Evolutionary conservation across 2,113 vertebrate genomes (phyloP), one percentile per base, ranked within the genome.

Genomic region (Thamnophis sirtalis): DNA sequence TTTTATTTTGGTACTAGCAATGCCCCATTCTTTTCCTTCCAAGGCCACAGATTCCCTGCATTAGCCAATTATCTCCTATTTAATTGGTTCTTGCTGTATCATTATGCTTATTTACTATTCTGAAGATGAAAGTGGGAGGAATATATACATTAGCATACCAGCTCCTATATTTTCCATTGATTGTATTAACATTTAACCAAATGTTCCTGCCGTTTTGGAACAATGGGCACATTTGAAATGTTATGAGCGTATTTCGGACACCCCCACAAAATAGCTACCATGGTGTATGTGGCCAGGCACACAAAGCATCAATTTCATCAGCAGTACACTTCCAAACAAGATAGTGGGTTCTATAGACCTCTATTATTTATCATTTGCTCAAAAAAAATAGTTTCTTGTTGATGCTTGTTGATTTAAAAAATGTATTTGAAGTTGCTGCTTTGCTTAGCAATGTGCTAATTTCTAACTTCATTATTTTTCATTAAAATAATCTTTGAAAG

Each of bases 1-100:
- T 91, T 43, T 93, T 91, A 60, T 91, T 93, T 91, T 24, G 73
- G 68, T 84, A 51, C 49, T 33, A 85, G 48, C 22, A 84, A 17
- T 38, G n/a, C 28, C 51, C 43, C 53, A 51, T 93, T 43, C 73
- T 80, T 90, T 15, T 86, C 38, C 26, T 54, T 85, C 51, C 80
- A 89, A 84, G 43, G n/a, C 50, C 51, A 63, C 49, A 88, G 58
- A 91, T 11, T 91, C 58, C 48, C 55, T 33, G 28, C 68, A 26
- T 56, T 85, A 91, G 73, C 28, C 90, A 58, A 43, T 87, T 92
- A 89, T 84, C 54, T 84, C 48, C 73, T 85, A 58, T 85, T 84
- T 84, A 89, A 60, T 22, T 85, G 50, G 85, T 73, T 91, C 86
- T 73, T 60, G 33, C 33, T 43, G 38, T 21, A 80, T 80, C 17